Base-by-base conservation (phyloP, 2,797 vertebrate genomes). In the Danionella dracula region DNA sequence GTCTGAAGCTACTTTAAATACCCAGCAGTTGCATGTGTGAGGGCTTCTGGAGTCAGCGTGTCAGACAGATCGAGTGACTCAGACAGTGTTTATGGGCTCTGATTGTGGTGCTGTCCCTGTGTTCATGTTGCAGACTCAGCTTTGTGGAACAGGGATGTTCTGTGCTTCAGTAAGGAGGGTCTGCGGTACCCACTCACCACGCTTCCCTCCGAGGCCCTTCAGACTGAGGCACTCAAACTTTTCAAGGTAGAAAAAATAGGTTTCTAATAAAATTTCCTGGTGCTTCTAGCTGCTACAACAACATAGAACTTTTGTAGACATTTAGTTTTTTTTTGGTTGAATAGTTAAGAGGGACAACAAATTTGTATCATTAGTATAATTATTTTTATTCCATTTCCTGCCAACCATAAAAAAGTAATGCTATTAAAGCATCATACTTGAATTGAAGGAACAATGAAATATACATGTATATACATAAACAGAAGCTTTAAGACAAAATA, bases 191-290 rank as follows among this genome's bases (percentile, higher is more conserved):
- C 91, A 16, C 90, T 92, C 68, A 92, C 91, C 63, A 92, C 91
- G 11, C 73, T 92, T 63, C 91, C 90, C 15, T 93, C 90, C 0
- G 89, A 92, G 27, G 91, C 90, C 20, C 88, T 98, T 72, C 94
- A 97, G 87, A 98, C 94, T 0, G 95, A 98, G 79, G 96, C 94
- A 35, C 89, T 98, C 73, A 97, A 97, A 73, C 93, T 98, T 57
- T 97, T 95, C 85, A 98, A 93, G 90, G 91, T 92, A 21, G 50
- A 13, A 5, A 12, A 23, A 3, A 27, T 27, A 3, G 3, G 23
- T 27, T 27, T 27, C 3, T 27, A 27, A 27, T 27, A 3, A 27
- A 3, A 27, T 27, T 27, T 27, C 6, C 3, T 27, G 23, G 23
- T 27, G 23, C 23, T 27, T 27, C 23, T 27, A 27, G 23, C 23